Percentiles rank a stretch among this genome's conserved stretches.
Evolutionary conservation across 2,888 invertebrate species (phyloP).

Genomic region (Barypeithes pellucidus): DNA sequence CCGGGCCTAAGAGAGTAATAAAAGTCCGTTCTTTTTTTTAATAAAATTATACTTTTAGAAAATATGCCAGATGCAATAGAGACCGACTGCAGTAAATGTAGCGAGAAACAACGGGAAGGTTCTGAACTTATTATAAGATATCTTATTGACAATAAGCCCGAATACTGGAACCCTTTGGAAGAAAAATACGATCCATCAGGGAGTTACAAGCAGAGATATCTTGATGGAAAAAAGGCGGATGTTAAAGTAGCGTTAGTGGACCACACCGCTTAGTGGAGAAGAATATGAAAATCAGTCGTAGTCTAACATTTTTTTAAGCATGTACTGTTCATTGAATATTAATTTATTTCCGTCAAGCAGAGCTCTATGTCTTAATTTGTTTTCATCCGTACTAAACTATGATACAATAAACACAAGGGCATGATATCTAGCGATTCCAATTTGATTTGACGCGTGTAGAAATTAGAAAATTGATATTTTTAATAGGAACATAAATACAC

Average conservation of each 20-base stretch:
- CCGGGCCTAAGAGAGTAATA: too few species aligned
- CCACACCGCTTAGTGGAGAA: background rate
- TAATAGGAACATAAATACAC: too few species aligned
- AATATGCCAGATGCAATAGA: constrained; percentile 81
- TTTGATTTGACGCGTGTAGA: too few species aligned
- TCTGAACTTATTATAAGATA: constrained; percentile 78
- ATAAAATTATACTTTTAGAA: constrained; percentile 70
- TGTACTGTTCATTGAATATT: too few species aligned
- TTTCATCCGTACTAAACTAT: too few species aligned
- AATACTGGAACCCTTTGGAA: constrained; percentile 67
- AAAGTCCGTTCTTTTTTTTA: background rate
- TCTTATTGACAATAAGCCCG: constrained; percentile 74
- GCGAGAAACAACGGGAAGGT: constrained; percentile 77
- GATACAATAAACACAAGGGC: too few species aligned
- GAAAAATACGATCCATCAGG: constrained; percentile 75
- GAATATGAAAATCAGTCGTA: background rate
- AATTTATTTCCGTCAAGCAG: too few species aligned
- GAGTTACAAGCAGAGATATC: constrained; percentile 75
- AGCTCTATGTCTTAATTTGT: too few species aligned
- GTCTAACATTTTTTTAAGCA: too few species aligned
- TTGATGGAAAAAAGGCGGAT: constrained; percentile 67
- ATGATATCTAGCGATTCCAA: too few species aligned
- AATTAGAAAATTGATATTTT: too few species aligned
- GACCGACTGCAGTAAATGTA: constrained; percentile 80
- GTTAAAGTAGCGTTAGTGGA: constrained; percentile 56